Evolutionary conservation across 2,113 vertebrate species (phyloP).

Genomic region (Istiophorus platypterus): DNA sequence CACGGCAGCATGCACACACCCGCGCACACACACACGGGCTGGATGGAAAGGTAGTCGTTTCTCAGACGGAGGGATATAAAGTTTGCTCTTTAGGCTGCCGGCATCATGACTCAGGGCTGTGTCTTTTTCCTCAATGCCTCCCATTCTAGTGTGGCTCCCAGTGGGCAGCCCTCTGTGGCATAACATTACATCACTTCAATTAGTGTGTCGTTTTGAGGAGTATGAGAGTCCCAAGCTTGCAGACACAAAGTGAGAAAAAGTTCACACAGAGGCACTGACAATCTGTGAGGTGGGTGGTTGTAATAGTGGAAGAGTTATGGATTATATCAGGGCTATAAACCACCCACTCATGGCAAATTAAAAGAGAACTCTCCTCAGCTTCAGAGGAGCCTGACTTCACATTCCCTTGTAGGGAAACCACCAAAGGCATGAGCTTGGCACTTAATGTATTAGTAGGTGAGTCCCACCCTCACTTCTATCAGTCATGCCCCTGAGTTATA

Average conservation of each 20-base stretch:
- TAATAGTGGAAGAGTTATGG: constrained; percentile 71
- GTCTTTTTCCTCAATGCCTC: constrained; percentile 73
- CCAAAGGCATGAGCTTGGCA: constrained; percentile 58
- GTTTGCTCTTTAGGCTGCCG: constrained; percentile 75
- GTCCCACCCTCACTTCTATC: constrained; percentile 66
- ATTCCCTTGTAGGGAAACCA: constrained; percentile 72
- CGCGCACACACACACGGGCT: constrained; percentile 13
- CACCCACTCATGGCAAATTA: constrained; percentile 77
- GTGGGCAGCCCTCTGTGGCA: constrained; percentile 66
- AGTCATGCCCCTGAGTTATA: constrained; percentile 72
- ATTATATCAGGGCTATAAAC: constrained; percentile 78
- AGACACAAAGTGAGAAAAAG: constrained; percentile 37
- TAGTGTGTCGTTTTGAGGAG: constrained; percentile 66
- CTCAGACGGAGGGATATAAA: constrained; percentile 65
- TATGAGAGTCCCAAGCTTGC: constrained; percentile 41
- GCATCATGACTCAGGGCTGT: constrained; percentile 66
- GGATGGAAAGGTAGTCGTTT: constrained; percentile 72
- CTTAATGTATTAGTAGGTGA: constrained; percentile 65
- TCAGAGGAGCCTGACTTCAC: constrained; percentile 68
- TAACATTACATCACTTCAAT: constrained; percentile 82
- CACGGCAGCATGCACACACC: constrained; percentile 30
- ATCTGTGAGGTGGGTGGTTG: constrained; percentile 69
- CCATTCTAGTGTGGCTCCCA: constrained; percentile 66
- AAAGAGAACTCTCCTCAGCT: constrained; percentile 68
- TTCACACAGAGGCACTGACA: constrained; percentile 57